A percentile compares a stretch with the other conserved stretches of the same genome.
These are phyloP conservation scores for Colostygia pectinataria DNA, from an alignment of 2,888 invertebrate species.

Conservation along the genomic window DNA sequence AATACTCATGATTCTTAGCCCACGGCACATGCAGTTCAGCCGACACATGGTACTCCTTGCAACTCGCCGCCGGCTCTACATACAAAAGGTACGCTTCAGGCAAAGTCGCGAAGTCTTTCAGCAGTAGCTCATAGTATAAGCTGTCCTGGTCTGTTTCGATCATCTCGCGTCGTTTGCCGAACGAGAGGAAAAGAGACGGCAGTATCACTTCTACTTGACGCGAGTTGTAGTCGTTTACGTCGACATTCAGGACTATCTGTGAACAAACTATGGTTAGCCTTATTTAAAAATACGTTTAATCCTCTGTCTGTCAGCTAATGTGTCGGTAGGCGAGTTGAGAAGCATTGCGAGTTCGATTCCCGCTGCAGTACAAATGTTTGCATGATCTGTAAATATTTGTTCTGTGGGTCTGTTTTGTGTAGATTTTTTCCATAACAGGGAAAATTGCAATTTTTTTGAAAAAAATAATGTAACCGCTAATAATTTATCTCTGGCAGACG, in stretches of 20 bases:
- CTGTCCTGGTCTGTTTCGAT: constrained; percentile 81
- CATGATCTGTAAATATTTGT: no score
- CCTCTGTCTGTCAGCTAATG: no score
- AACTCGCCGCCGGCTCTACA: constrained; percentile 79
- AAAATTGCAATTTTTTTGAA: no score
- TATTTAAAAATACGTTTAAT: no score
- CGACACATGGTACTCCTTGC: constrained; percentile 81
- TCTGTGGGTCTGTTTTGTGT: no score
- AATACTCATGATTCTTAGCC: constrained; percentile 84
- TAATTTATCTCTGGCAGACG: no score
- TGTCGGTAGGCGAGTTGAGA: no score
- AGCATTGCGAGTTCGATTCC: no score
- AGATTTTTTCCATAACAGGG: no score
- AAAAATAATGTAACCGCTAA: no score
- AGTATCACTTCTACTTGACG: constrained; percentile 58
- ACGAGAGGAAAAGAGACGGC: constrained; percentile 58
- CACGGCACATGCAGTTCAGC: constrained; percentile 86
- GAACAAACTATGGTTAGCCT: no score
- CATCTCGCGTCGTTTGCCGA: constrained; percentile 54
- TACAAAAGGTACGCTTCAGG: constrained; percentile 84
- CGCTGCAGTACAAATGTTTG: no score
- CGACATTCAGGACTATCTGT: constrained; percentile 85
- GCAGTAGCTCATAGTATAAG: constrained; percentile 83
- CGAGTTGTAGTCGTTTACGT: constrained; percentile 81
- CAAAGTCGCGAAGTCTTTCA: constrained; percentile 81